A percentile compares a stretch with the other conserved stretches of the same genome.
phyloP scores from a whole-genome alignment of 64 coral and sea anemone genomes.

The Porites lutea region DNA sequence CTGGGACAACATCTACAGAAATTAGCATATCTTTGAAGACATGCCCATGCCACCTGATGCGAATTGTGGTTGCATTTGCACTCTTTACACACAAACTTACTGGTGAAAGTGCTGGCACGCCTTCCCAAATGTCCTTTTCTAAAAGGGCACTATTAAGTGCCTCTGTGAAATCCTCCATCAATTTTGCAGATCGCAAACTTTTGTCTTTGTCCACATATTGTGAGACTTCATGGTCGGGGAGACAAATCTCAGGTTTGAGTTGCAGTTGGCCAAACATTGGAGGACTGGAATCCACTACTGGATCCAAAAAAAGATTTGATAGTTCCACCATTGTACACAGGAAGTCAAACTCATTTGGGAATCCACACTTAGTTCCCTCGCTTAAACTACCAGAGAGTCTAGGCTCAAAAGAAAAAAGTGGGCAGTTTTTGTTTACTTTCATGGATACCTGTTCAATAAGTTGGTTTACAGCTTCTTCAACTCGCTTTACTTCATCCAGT shows the following conservation, averaged over 20 bases:
- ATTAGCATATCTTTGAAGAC: conserved; percentile 2
- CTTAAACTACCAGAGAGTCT: conserved; percentile 24
- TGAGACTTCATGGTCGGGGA: neutral
- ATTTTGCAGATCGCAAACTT: conserved; percentile 34
- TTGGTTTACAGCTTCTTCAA: conserved; percentile 38
- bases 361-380: conserved; percentile 30
- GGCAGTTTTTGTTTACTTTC: conserved; percentile 46
- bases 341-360: conserved; percentile 14
- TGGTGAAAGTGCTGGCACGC: conserved; percentile 12
- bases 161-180: conserved; percentile 25
- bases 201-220: conserved; percentile 29
- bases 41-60: conserved; percentile 13
- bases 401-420: conserved; percentile 54
- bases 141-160: conserved; percentile 16
- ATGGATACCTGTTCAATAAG: conserved; percentile 33
- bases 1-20: neutral
- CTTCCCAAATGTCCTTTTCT: conserved; percentile 16
- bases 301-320: conserved; percentile 3
- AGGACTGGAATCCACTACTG: conserved; percentile 3
- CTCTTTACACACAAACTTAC: neutral
- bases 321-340: conserved; percentile 4
- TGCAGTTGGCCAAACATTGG: conserved; percentile 12
- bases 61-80: conserved; percentile 3
- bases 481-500: conserved; percentile 44
- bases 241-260: neutral